Percentiles rank a stretch among this genome's conserved stretches.
phyloP scores from a whole-genome alignment of 2,797 vertebrate genomes.

The Selene dorsalis region DNA sequence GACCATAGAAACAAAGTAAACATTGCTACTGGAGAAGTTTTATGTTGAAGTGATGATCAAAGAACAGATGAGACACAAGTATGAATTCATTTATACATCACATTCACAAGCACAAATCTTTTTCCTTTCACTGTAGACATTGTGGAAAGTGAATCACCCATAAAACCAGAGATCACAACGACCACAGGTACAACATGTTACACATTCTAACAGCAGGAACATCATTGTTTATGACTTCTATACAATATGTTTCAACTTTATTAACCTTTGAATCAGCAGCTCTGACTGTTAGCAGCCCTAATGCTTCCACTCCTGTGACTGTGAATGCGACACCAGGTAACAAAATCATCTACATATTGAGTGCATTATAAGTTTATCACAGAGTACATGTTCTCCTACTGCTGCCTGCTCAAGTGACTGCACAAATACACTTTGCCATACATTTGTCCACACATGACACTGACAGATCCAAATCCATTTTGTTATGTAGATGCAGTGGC shows the following conservation, averaged over 20 bases:
- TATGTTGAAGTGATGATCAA: neutral
- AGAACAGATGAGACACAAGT: neutral
- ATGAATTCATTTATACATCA: neutral
- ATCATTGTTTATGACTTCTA: too few species aligned
- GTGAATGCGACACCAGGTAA: neutral
- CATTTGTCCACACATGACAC: neutral
- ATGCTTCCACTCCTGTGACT: neutral
- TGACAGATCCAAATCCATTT: neutral
- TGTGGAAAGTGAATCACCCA: neutral
- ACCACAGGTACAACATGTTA: neutral
- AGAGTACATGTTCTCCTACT: neutral
- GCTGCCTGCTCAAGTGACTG: neutral
- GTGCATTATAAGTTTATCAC: too few species aligned
- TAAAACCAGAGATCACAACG: neutral
- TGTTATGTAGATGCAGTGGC: neutral
- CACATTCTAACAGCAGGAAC: neutral
- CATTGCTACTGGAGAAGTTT: neutral
- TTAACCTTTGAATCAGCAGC: neutral
- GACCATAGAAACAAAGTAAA: neutral
- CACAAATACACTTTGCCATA: neutral
- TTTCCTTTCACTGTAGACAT: neutral
- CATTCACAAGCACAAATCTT: accelerated
- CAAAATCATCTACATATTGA: neutral
- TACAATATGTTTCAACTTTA: neutral
- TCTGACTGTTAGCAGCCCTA: neutral